These are phyloP conservation scores for Acleris cristana DNA, from an alignment of 2,888 invertebrate species.

Conservation along the genomic window DNA sequence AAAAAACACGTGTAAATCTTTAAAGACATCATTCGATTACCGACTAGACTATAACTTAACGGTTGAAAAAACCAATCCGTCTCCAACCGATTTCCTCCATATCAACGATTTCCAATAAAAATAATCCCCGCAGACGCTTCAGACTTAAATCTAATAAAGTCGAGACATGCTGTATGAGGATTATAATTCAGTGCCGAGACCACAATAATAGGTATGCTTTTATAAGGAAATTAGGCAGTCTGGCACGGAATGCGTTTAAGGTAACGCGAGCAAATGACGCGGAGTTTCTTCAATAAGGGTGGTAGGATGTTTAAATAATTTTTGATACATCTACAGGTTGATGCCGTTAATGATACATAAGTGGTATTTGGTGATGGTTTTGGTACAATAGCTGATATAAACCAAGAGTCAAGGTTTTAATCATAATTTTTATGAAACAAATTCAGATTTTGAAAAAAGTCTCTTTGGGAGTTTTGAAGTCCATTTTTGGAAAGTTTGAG, in stretches of 20 bases:
- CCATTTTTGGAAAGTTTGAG: too few species aligned
- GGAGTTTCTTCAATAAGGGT: constrained; percentile 39
- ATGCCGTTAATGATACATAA: too few species aligned
- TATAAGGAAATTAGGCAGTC: too few species aligned
- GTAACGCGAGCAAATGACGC: constrained; percentile 70
- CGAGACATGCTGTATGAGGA: constrained; percentile 66
- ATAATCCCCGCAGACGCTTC: constrained; percentile 40
- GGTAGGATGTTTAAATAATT: neutral
- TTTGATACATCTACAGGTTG: neutral
- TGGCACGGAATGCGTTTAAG: constrained; percentile 29
- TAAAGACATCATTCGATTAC: constrained; percentile 6
- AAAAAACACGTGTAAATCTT: neutral
- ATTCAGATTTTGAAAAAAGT: too few species aligned
- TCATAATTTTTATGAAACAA: too few species aligned
- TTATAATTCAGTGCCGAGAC: constrained; percentile 46
- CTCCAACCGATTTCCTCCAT: constrained; percentile 28
- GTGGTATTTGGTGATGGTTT: too few species aligned
- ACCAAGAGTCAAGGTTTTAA: too few species aligned
- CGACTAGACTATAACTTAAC: constrained; percentile 29
- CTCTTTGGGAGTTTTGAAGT: too few species aligned
- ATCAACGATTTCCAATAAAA: constrained; percentile 26
- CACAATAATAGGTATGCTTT: too few species aligned
- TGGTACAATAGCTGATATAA: too few species aligned
- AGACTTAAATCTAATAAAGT: constrained; percentile 76
- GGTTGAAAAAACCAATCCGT: constrained; percentile 24